These are phyloP conservation scores for Vulpes ferrilata DNA, from an alignment of 2,113 vertebrate species.

Conservation along the genomic window DNA sequence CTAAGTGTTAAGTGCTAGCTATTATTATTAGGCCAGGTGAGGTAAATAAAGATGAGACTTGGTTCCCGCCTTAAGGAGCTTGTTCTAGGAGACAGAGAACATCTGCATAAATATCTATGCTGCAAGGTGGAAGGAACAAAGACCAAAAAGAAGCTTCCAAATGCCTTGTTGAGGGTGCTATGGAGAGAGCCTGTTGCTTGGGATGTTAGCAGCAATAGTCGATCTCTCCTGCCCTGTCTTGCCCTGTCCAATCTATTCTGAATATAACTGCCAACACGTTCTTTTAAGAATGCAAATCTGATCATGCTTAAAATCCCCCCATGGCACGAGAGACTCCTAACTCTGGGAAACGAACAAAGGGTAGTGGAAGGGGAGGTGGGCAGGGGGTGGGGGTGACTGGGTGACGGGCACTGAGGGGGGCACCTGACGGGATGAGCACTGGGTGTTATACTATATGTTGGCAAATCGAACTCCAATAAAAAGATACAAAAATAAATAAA, in stretches of 20 bases:
- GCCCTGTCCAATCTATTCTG: not conserved
- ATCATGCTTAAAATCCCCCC: not conserved
- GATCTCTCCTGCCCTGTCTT: not conserved
- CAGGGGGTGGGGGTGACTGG: too few relatives aligned
- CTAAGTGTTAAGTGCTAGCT: not conserved
- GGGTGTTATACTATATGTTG: too few relatives aligned
- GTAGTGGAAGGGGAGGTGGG: too few relatives aligned
- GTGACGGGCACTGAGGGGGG: too few relatives aligned
- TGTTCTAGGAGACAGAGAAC: constrained; percentile 17
- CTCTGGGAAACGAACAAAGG: too few relatives aligned
- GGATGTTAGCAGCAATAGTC: not conserved
- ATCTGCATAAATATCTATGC: not conserved
- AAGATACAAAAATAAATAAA: too few relatives aligned
- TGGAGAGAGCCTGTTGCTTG: not conserved
- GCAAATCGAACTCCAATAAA: too few relatives aligned
- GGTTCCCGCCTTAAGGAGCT: not conserved
- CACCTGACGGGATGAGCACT: too few relatives aligned
- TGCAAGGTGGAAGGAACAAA: not conserved
- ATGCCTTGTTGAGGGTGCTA: too few relatives aligned
- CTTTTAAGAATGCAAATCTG: constrained; percentile 14
- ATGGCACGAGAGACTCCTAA: too few relatives aligned
- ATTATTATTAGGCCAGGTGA: not conserved
- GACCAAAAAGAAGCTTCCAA: not conserved
- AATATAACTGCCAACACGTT: not conserved
- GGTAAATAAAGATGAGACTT: not conserved